Base-by-base conservation (phyloP, 2,888 invertebrate genomes). In the Cotesia congregata region DNA sequence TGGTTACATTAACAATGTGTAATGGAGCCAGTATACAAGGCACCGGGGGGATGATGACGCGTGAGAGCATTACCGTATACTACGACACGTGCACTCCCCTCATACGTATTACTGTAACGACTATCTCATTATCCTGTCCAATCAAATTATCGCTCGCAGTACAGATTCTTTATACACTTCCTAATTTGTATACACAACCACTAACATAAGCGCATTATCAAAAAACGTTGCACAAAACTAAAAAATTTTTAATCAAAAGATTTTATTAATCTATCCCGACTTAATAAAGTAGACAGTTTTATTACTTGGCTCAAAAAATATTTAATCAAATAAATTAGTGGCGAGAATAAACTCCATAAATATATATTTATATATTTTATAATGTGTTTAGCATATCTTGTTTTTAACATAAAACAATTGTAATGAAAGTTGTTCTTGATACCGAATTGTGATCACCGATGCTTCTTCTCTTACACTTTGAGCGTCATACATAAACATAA, bases 61-160 rank as follows among this genome's bases (percentile, higher is more conserved):
- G 74, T 65, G 67, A 68, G 74, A 70, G 50, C 67, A 74, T 72
- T 62, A 38, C 60, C n/a, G 39, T 30, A 67, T 60, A 38, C 20
- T 72, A 59, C 17, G 39, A 65, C 39, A 41, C 39, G 59, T 61
- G 67, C 61, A 71, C 61, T 50, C 72, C 59, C 70, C 67, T 72
- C 77, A 65, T 69, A 81, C 50, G 50, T 50, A 50, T 50, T 50
- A 76, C 80, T 77, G 80, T 86, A 86, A 87, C 83, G 84, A 86
- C 83, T 83, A 82, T 85, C 84, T 88, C 86, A 85, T 88, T 88
- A 88, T 84, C 83, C 79, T 86, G 88, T 88, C 88, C 82, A 80
- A 81, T 85, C 85, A 83, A 86, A 88, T 88, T 87, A 87, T 85
- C 83, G 39, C 5, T 30, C 5, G 30, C 50, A 39, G 12, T 50